These are phyloP conservation scores for Meloidogyne hapla DNA, from an alignment of 1,140 invertebrate species.

Conservation along the genomic window DNA sequence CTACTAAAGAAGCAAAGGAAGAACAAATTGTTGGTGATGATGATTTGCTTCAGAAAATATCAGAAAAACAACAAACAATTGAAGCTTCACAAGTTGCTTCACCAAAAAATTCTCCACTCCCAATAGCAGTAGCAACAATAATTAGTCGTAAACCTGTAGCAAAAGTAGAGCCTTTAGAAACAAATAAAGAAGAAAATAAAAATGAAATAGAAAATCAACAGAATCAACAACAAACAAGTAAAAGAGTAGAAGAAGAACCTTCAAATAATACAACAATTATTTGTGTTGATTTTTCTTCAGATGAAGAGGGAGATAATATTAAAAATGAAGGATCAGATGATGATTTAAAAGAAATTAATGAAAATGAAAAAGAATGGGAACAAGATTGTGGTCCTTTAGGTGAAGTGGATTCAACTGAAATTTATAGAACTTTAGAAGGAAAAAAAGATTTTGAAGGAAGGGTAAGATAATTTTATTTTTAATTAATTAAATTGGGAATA, in stretches of 20 bases:
- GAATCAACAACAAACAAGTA: slow-evolving; percentile 24
- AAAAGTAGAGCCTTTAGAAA: not conserved
- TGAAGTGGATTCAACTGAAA: not conserved
- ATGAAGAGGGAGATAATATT: not conserved
- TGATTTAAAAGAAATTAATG: too few relatives aligned
- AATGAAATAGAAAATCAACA: not conserved
- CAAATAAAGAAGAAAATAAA: slow-evolving; percentile 21
- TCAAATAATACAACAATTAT: slow-evolving; percentile 4
- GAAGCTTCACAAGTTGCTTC: not conserved
- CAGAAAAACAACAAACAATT: not conserved
- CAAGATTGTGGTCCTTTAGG: slow-evolving; percentile 21
- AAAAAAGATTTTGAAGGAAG: not conserved
- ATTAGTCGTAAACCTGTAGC: not conserved
- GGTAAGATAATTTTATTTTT: not conserved
- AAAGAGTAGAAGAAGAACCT: slow-evolving; percentile 3
- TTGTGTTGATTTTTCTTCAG: not conserved
- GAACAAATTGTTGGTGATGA: not conserved
- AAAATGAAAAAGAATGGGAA: slow-evolving; percentile 5
- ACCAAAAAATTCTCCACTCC: not conserved
- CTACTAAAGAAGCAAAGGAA: not conserved
- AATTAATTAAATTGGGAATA: too few relatives aligned
- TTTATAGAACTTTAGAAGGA: not conserved
- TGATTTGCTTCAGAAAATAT: not conserved
- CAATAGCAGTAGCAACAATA: not conserved
- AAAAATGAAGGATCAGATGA: not conserved